Evolutionary conservation across 2,888 invertebrate genomes (phyloP), one percentile per base, ranked within the genome.

Genomic region (Hermaeophaga mercurialis): DNA sequence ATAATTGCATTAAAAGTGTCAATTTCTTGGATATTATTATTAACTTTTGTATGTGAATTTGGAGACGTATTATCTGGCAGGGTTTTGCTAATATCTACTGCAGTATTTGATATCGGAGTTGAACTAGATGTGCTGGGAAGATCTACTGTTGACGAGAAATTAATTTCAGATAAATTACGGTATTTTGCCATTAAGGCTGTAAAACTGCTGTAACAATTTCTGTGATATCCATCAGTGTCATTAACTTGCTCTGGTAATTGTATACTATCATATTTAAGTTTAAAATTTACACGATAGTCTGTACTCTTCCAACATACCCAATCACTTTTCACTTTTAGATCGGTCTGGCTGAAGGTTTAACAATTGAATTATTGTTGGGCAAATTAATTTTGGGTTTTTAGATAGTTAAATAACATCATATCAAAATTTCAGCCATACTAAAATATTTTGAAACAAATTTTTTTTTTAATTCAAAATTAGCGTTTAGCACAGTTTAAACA

Each of bases 111-210:
- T 55, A 52, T 18, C 24, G 45, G 18, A 50, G 53, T 53, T 43
- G 61, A 53, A 47, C 34, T 36, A 55, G 52, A 52, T 58, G 58
- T 54, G 49, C 39, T 56, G 48, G 58, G 44, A 58, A 57, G 47
- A 57, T 60, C 43, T 54, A 19, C 39, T 54, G 18, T 52, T 33
- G 55, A 58, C 33, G 52, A 34, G 41, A 38, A 52, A 47, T 55
- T 50, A 52, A 48, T 44, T 22, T 44, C 55, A 47, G 52, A 50
- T 58, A 50, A 52, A 53, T 58, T 18, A 19, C 41, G 18, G 3
- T 18, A 41, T 12, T 11, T 22, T 41, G 22, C 12, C 4, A 41
- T 41, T n/a, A n/a, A n/a, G n/a, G n/a, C n/a, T n/a, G n/a, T n/a
- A n/a, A n/a, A 22, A 22, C 22, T 22, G 22, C 22, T 22, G 22